Conservation (phyloP, 2,888 invertebrate species). For the Lepeophtheirus nordmannii region DNA sequence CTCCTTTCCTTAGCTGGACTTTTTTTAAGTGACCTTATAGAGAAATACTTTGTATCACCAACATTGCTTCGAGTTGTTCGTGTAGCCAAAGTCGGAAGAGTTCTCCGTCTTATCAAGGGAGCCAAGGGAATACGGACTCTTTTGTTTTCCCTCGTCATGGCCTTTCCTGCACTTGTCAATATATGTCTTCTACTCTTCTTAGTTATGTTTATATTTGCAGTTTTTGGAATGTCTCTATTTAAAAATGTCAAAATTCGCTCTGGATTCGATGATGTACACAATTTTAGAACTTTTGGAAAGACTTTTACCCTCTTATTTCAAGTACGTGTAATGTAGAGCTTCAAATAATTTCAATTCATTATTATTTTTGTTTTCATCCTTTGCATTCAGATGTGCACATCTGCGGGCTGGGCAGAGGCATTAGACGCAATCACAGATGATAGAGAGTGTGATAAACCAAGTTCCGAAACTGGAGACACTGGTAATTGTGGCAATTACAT, state of each 20-base stretch:
- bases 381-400: constrained; percentile 58
- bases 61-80: constrained; percentile 80
- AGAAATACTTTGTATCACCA: constrained; percentile 93
- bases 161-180: constrained; percentile 94
- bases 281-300: constrained; percentile 95
- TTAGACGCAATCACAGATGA: constrained; percentile 90
- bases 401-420: constrained; percentile 94
- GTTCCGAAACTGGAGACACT: constrained; percentile 65
- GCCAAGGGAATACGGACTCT: constrained; percentile 95
- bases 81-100: constrained; percentile 94
- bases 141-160: constrained; percentile 93
- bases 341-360: too few species aligned
- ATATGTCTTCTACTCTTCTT: constrained; percentile 92
- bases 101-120: constrained; percentile 90
- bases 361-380: neutral
- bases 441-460: constrained; percentile 70
- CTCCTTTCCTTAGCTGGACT: constrained; percentile 48
- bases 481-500: constrained; percentile 76
- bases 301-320: constrained; percentile 95
- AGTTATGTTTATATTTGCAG: constrained; percentile 98
- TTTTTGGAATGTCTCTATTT: constrained; percentile 99
- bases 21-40: constrained; percentile 88
- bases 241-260: constrained; percentile 91
- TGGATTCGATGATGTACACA: constrained; percentile 91
- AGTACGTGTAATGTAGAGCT: constrained; percentile 43